A percentile compares a stretch with the other conserved stretches of the same genome.
Evolutionary conservation across 2,888 invertebrate species (phyloP).

Genomic region (Elegia similella): DNA sequence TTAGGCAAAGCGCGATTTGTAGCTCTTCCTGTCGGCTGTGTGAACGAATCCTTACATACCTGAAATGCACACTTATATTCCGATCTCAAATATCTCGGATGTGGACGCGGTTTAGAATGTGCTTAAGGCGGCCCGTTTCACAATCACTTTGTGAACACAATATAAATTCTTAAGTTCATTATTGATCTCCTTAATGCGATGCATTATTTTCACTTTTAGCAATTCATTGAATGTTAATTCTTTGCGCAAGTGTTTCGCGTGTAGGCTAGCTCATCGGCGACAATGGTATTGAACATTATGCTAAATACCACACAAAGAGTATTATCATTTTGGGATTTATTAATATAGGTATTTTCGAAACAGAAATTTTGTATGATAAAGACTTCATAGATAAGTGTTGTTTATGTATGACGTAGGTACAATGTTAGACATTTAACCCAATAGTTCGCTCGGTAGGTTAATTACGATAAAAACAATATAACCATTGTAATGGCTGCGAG

Average conservation of each 20-base stretch:
- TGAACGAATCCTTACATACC: not conserved
- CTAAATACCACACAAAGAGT: not conserved
- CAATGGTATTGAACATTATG: constrained; percentile 15
- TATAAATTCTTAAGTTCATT: constrained; percentile 25
- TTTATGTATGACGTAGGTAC: not conserved
- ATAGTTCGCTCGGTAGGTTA: not conserved
- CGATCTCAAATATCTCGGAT: constrained; percentile 56
- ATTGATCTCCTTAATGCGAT: constrained; percentile 23
- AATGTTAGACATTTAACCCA: constrained; percentile 1
- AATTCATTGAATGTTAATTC: constrained; percentile 35
- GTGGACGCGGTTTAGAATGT: constrained; percentile 30
- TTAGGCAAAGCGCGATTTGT: not conserved
- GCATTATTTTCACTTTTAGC: constrained; percentile 32
- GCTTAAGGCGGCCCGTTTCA: constrained; percentile 27
- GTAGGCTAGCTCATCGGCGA: constrained; percentile 26
- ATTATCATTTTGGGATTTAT: not conserved
- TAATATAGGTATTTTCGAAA: too few species aligned
- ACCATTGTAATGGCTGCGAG: constrained; percentile 29
- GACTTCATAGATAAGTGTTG: not conserved
- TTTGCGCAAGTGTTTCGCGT: constrained; percentile 34
- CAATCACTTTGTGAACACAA: constrained; percentile 30
- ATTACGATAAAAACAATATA: not conserved
- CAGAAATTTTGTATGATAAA: not conserved
- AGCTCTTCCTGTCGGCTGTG: not conserved
- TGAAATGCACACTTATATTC: constrained; percentile 61